A percentile compares a stretch with the other conserved stretches of the same genome.
Evolutionary conservation across 1,140 invertebrate species (phyloP).

Genomic region (Bombus turneri): DNA sequence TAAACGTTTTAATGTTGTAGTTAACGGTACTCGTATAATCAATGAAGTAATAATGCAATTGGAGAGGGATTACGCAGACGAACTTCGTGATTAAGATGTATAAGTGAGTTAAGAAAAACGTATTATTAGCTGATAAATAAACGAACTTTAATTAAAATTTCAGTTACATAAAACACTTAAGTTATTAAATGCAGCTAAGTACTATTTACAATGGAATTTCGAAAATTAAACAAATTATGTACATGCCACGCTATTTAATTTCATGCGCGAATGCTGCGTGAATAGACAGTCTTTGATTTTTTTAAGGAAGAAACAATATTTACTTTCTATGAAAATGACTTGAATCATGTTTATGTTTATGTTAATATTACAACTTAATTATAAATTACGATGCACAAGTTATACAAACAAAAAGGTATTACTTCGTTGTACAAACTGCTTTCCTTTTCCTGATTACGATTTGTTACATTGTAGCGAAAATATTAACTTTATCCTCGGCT

Average conservation of each 20-base stretch:
- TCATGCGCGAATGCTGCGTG: background rate
- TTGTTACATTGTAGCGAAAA: background rate
- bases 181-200: slow-evolving; percentile 10
- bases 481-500: background rate
- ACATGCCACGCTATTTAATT: slow-evolving; percentile 21
- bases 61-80: slow-evolving; percentile 28
- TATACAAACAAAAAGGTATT: background rate
- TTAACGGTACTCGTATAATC: slow-evolving; percentile 34
- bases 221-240: slow-evolving; percentile 7
- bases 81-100: slow-evolving; percentile 48
- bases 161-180: slow-evolving; percentile 32
- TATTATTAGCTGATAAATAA: slow-evolving; percentile 54
- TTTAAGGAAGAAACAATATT: background rate
- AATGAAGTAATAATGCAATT: slow-evolving; percentile 49
- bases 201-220: slow-evolving; percentile 55
- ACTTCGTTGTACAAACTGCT: slow-evolving; percentile 20
- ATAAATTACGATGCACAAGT: slow-evolving; percentile 12
- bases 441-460: background rate
- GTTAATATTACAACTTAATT: background rate
- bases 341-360: background rate
- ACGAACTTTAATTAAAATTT: slow-evolving; percentile 12
- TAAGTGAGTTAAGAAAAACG: background rate
- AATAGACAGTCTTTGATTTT: background rate
- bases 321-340: background rate
- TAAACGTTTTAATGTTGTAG: slow-evolving; percentile 35